Base-by-base conservation (phyloP, 2,888 invertebrate genomes). In the Heteromyza rotundicornis region DNA sequence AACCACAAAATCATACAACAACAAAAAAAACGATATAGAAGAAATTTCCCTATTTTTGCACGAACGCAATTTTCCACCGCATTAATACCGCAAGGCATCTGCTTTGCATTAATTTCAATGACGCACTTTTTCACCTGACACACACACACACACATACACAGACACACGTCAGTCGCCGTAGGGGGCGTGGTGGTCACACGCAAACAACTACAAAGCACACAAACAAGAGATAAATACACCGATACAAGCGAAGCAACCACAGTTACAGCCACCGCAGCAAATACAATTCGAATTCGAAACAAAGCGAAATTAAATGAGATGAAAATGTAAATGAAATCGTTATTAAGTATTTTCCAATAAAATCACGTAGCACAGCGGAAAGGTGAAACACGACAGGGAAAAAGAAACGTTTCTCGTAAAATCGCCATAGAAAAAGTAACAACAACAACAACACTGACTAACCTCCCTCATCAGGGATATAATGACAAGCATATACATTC, bases 291-390 rank as follows among this genome's bases (percentile, higher is more conserved):
- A 51, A 58, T 58, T 51, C 20, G 51, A 40, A 58, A 56, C 60
- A 57, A 63, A 64, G 47, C 24, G 49, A 63, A 62, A 67, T 53
- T 63, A 64, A 72, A 62, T 69, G 64, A 49, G 57, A 60, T 52
- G 53, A 66, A 65, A 65, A 71, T 69, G 62, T 61, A 64, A 69
- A 63, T 67, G 62, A 68, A 65, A 66, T 70, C 70, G 65, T 64
- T 61, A 59, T 64, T 66, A 60, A 65, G 68, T 64, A 68, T 61
- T 64, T 65, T 65, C 53, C 59, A 62, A 66, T 58, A 58, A 63
- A 63, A 68, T 65, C 66, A 64, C 66, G 64, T 63, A 70, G 59
- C 50, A 35, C 2, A n/a, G 8, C 2, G 50, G 20, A 7, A 5
- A 5, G 5, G 27, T 27, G 27, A 27, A 7, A 27, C 27, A 5